phyloP scores from a whole-genome alignment of 2,113 vertebrate species.

The Sakesphorus luctuosus region DNA sequence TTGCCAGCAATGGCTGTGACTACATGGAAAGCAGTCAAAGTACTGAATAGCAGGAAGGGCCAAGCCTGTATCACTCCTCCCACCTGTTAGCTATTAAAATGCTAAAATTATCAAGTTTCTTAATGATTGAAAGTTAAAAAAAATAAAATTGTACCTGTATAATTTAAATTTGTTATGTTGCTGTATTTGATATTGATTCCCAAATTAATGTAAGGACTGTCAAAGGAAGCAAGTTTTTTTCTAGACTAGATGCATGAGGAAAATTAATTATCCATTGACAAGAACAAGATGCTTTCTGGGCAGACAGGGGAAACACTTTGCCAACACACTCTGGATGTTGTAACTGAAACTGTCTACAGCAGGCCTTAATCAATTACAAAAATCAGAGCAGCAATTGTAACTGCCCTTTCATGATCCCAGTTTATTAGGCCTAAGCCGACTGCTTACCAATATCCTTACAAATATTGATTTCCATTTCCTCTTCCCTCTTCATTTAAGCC shows the following conservation, averaged over 20 bases:
- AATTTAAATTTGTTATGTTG: background rate
- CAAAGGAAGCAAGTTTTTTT: background rate
- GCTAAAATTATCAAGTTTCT: background rate
- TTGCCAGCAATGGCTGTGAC: background rate
- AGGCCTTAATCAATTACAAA: background rate
- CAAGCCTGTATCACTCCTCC: background rate
- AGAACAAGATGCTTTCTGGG: background rate
- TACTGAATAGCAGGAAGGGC: background rate
- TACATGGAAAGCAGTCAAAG: background rate
- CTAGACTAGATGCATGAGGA: background rate
- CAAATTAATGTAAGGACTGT: background rate
- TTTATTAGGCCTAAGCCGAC: background rate
- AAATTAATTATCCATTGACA: background rate
- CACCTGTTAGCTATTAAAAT: background rate
- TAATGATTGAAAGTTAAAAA: background rate
- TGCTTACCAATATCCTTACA: background rate
- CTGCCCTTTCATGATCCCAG: accelerated
- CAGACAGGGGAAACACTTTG: background rate
- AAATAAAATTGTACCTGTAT: background rate
- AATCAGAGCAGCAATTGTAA: background rate
- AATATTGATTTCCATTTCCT: background rate
- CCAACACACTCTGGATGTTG: background rate
- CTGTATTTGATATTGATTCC: background rate
- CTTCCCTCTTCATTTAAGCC: background rate
- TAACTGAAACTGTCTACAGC: background rate